A percentile compares a stretch with the other conserved stretches of the same genome.
Conservation (phyloP, 2,888 invertebrate species). For the Chloromyia formosa region DNA sequence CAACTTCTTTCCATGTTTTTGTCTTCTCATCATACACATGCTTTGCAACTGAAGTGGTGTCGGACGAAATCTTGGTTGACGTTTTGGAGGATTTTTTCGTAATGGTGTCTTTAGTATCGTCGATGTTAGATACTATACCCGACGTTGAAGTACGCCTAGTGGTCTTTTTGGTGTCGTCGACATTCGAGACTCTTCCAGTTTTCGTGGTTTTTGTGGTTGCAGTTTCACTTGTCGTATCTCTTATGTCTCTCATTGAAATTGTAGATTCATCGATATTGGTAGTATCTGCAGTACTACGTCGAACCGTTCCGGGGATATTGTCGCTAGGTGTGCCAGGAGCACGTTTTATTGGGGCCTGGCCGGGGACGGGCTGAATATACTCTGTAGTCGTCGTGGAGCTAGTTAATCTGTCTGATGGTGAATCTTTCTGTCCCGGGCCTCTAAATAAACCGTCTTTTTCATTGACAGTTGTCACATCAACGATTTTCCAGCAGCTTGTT, state of each 20-base stretch:
- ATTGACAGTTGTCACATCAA: slow-evolving; percentile 47
- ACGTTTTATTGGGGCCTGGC: background rate
- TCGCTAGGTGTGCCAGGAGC: background rate
- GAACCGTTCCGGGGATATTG: background rate
- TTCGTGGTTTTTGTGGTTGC: slow-evolving; percentile 12
- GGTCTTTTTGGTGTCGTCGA: slow-evolving; percentile 34
- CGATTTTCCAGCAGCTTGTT: slow-evolving; percentile 51
- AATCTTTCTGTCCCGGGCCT: background rate
- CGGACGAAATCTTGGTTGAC: slow-evolving; percentile 23
- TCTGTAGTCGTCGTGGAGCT: background rate
- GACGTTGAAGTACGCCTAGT: slow-evolving; percentile 31
- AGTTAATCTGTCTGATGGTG: too few relatives aligned
- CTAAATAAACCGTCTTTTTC: background rate
- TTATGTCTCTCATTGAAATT: slow-evolving; percentile 32
- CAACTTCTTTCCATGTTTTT: slow-evolving; percentile 61
- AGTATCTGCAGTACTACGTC: slow-evolving; percentile 6
- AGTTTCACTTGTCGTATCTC: slow-evolving; percentile 31
- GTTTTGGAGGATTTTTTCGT: slow-evolving; percentile 35
- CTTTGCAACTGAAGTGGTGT: slow-evolving; percentile 51
- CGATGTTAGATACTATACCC: slow-evolving; percentile 18
- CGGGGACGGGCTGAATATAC: background rate
- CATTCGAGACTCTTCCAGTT: background rate
- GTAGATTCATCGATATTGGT: slow-evolving; percentile 15
- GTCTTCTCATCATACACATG: slow-evolving; percentile 63
- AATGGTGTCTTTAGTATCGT: slow-evolving; percentile 28